A percentile compares a stretch with the other conserved stretches of the same genome.
Conservation (phyloP, 53 echinoderm and acorn worm genomes). For the Astropecten irregularis region DNA sequence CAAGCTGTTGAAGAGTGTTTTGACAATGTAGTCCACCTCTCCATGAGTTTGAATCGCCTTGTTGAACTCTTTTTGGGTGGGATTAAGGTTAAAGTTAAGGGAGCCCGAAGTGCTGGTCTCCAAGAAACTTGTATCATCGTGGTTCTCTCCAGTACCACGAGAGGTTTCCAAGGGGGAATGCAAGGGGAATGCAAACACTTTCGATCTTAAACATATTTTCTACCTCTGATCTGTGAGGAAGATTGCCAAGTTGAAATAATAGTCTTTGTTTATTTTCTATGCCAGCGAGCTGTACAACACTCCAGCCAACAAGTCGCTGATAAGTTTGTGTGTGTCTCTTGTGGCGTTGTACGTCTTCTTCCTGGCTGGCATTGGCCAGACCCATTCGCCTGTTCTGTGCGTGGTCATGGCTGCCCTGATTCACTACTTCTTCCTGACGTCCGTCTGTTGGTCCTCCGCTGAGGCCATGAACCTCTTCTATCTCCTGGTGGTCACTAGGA, state of each 20-base stretch:
- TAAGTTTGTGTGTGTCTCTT: slow-evolving; percentile 77
- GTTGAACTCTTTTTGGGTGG: not conserved
- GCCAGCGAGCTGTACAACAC: slow-evolving; percentile 54
- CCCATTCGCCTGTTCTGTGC: slow-evolving; percentile 22
- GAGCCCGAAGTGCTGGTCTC: too few species aligned
- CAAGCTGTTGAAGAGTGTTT: not conserved
- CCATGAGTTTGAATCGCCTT: not conserved
- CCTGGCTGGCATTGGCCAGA: slow-evolving; percentile 80
- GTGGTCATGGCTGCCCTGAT: slow-evolving; percentile 67
- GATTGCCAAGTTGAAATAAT: not conserved
- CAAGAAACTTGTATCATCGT: not conserved
- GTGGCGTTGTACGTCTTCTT: slow-evolving; percentile 71
- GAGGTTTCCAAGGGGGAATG: not conserved
- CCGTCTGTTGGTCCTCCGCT: slow-evolving; percentile 78
- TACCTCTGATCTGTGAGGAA: too few species aligned
- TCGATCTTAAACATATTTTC: not conserved
- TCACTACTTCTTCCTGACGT: slow-evolving; percentile 80
- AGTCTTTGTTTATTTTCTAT: not conserved
- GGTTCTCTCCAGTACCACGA: not conserved
- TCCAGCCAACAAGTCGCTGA: slow-evolving; percentile 66
- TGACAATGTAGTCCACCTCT: not conserved
- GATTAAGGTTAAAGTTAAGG: too few species aligned
- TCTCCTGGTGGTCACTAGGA: slow-evolving; percentile 48
- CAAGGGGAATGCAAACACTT: not conserved
- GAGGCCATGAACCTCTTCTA: slow-evolving; percentile 78